Conservation (phyloP, 2,113 vertebrate genomes). For the Donacobius atricapilla region DNA sequence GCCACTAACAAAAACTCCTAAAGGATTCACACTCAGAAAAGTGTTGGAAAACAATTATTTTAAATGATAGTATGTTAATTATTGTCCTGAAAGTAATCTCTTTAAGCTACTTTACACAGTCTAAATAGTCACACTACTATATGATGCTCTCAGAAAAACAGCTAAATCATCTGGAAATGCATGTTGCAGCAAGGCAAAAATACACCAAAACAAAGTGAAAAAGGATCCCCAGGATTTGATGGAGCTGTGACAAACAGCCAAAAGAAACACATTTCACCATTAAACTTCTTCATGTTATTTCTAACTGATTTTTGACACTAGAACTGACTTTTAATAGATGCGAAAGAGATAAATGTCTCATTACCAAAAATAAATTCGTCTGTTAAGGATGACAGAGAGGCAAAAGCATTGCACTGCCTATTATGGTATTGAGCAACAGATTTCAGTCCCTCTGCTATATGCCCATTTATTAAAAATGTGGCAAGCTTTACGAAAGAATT, state of each 20-base stretch:
- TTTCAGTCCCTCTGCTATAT: slow-evolving; percentile 38
- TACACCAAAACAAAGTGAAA: not conserved
- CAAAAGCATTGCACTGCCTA: slow-evolving; percentile 54
- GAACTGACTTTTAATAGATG: slow-evolving; percentile 44
- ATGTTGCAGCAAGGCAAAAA: not conserved
- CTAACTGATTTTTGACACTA: slow-evolving; percentile 36
- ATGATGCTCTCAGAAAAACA: not conserved
- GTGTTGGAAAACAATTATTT: not conserved
- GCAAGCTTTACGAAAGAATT: slow-evolving; percentile 50
- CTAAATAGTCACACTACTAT: not conserved
- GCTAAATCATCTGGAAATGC: not conserved
- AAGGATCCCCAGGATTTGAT: not conserved
- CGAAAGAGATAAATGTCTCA: slow-evolving; percentile 56
- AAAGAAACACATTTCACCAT: not conserved
- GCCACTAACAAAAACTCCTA: not conserved
- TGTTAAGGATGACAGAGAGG: slow-evolving; percentile 31
- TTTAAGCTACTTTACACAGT: not conserved
- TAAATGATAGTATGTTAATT: not conserved
- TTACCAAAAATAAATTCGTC: slow-evolving; percentile 62
- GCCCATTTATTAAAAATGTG: slow-evolving; percentile 47
- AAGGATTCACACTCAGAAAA: not conserved
- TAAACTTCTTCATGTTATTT: slow-evolving; percentile 22
- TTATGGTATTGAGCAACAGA: slow-evolving; percentile 61
- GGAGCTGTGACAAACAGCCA: not conserved
- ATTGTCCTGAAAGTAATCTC: not conserved